Evolutionary conservation across 2,797 vertebrate species (phyloP).

Genomic region (Thripadectes ignobilis): DNA sequence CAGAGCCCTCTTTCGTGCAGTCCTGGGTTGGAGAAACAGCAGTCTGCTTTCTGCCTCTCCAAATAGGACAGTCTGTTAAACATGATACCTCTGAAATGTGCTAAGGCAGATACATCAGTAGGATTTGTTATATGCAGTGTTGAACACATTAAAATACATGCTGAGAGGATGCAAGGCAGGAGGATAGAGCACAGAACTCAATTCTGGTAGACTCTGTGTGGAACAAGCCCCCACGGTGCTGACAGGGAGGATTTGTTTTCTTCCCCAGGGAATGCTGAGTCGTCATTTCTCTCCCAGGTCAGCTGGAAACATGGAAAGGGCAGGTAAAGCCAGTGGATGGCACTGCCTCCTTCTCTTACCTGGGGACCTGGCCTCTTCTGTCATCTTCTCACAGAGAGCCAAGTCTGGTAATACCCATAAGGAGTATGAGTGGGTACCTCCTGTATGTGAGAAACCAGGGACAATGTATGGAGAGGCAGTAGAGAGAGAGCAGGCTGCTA

Average conservation of each 20-base stretch:
- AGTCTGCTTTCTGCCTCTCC: not conserved
- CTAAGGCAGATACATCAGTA: not conserved
- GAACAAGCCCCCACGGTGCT: not conserved
- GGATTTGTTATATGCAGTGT: not conserved
- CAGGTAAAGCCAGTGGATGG: not conserved
- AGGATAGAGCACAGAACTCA: not conserved
- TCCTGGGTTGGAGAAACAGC: not conserved
- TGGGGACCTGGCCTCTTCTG: not conserved
- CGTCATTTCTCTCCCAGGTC: not conserved
- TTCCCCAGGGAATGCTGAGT: not conserved
- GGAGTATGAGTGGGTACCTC: not conserved
- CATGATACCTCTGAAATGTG: not conserved
- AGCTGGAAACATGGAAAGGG: not conserved
- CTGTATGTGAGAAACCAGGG: not conserved
- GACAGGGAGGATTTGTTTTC: not conserved
- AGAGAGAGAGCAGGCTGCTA: not conserved
- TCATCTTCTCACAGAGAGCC: not conserved
- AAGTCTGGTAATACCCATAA: rapidly evolving
- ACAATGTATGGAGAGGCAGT: not conserved
- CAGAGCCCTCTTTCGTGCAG: not conserved
- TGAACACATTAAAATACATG: not conserved
- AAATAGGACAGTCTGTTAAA: not conserved
- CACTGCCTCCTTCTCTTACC: not conserved
- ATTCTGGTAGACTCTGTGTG: not conserved
- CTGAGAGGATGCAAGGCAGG: not conserved